Base-by-base conservation (phyloP, 2,888 invertebrate genomes). In the Brachyopa scutellaris region DNA sequence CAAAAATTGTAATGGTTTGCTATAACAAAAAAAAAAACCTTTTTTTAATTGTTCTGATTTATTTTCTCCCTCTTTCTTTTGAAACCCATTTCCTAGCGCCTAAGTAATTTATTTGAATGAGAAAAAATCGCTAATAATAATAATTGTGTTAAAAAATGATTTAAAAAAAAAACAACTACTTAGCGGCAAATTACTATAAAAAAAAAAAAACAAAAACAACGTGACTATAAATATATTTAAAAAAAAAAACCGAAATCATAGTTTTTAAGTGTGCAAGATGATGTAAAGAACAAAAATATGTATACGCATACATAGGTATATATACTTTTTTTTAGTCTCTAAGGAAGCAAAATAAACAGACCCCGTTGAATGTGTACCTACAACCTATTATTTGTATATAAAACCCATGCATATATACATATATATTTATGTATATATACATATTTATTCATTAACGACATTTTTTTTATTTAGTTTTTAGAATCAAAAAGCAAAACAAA, bases 401-500 rank as follows among this genome's bases (percentile, higher is more conserved):
- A 13, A 66, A 47, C 66, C 47, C 70, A 61, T 72, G 70, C 77
- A 82, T 77, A 64, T n/a, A n/a, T 67, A 73, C 42, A 26, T 47
- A 40, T 23, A 6, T 19, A 21, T 45, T 15, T 45, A 11, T 42
- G 3, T 15, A 42, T 19, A 57, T 61, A 70, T 72, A 80, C 61
- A 77, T 82, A 82, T 77, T 70, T 82, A 82, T 82, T 82, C 70
- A 82, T 47, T 38, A 66, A 77, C 49, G 82, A 82, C 82, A 76
- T 82, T 72, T 82, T 66, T 74, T 76, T 82, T 82, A 82, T 82
- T 82, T 82, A 82, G 82, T 77, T 76, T 82, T 82, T 82, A 77
- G 59, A 82, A 77, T 72, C 49, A 64, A 74, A 33, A 53, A 82
- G 70, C 77, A 77, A 82, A 82, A 77, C 77, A 70, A 82, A 80